phyloP scores from a whole-genome alignment of 1,140 invertebrate genomes.

The Neodiprion virginianus region DNA sequence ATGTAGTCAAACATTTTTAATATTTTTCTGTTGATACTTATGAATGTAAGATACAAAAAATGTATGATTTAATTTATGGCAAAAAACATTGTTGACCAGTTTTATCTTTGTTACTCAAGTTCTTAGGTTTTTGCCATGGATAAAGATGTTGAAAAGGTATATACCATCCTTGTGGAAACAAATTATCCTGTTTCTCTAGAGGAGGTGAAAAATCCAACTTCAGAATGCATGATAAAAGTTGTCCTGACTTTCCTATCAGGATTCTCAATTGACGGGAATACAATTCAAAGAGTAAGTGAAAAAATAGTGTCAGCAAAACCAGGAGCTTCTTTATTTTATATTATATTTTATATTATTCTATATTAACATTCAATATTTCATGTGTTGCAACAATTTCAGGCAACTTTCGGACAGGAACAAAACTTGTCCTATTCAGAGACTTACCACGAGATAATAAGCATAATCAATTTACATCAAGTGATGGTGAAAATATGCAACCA shows the following conservation, averaged over 20 bases:
- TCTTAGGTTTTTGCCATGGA: slow-evolving; percentile 5
- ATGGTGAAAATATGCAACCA: slow-evolving; percentile 35
- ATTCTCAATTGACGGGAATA: slow-evolving; percentile 32
- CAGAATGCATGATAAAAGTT: slow-evolving; percentile 38
- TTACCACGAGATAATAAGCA: slow-evolving; percentile 31
- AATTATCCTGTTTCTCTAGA: slow-evolving; percentile 35
- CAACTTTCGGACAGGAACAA: slow-evolving; percentile 33
- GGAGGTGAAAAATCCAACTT: slow-evolving; percentile 42
- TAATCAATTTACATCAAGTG: slow-evolving; percentile 40
- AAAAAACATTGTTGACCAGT: no score
- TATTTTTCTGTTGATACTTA: no score
- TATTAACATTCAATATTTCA: not conserved
- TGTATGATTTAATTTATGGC: no score
- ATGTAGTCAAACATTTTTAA: no score
- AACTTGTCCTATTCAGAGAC: slow-evolving; percentile 23
- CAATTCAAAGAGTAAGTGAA: slow-evolving; percentile 32
- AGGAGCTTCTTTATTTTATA: not conserved
- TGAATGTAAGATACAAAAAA: no score
- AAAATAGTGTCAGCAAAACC: no score
- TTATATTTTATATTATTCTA: slow-evolving; percentile 8
- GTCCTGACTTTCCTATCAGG: slow-evolving; percentile 36
- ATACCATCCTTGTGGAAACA: slow-evolving; percentile 33
- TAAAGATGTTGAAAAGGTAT: slow-evolving; percentile 28
- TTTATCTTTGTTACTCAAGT: no score
- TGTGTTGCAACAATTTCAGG: slow-evolving; percentile 28